Conservation (phyloP, 2,113 vertebrate species). For the Salvelinus sp. region DNA sequence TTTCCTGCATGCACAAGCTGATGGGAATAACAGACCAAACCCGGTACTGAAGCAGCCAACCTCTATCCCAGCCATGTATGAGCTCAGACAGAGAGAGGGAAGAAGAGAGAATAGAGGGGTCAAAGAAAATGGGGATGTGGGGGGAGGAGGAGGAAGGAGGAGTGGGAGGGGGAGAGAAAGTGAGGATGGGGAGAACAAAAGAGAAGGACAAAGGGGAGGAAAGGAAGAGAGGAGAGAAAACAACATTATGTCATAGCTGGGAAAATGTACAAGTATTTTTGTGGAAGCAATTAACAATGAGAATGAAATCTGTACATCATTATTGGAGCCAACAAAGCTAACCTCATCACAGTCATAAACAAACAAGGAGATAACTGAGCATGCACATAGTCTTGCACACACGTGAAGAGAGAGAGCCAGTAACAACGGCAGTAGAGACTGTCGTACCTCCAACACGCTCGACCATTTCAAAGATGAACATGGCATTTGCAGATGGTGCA, state of each 20-base stretch:
- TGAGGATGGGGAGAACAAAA: constrained; percentile 19
- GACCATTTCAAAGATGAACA: constrained; percentile 49
- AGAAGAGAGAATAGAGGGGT: background rate
- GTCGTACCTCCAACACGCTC: constrained; percentile 47
- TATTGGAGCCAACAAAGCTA: constrained; percentile 13
- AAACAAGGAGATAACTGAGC: background rate
- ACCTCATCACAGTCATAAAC: background rate
- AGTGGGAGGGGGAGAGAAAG: constrained; percentile 17
- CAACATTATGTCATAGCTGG: constrained; percentile 28
- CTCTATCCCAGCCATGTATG: constrained; percentile 61
- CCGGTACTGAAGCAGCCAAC: constrained; percentile 51
- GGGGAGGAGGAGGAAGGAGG: background rate
- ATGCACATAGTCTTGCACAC: constrained; percentile 1
- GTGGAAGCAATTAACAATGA: constrained; percentile 18
- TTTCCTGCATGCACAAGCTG: constrained; percentile 42
- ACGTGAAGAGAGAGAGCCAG: constrained; percentile 31
- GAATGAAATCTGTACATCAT: constrained; percentile 34
- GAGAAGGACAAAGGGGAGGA: constrained; percentile 18
- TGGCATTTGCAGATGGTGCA: constrained; percentile 54
- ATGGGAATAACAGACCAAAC: constrained; percentile 64
- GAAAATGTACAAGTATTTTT: constrained; percentile 21
- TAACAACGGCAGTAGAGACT: constrained; percentile 39
- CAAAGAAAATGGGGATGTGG: background rate
- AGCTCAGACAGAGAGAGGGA: constrained; percentile 53
- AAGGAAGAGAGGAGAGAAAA: background rate